A percentile compares a stretch with the other conserved stretches of the same genome.
Evolutionary conservation across 2,888 invertebrate species (phyloP).

Genomic region (Stenodera caucasica): DNA sequence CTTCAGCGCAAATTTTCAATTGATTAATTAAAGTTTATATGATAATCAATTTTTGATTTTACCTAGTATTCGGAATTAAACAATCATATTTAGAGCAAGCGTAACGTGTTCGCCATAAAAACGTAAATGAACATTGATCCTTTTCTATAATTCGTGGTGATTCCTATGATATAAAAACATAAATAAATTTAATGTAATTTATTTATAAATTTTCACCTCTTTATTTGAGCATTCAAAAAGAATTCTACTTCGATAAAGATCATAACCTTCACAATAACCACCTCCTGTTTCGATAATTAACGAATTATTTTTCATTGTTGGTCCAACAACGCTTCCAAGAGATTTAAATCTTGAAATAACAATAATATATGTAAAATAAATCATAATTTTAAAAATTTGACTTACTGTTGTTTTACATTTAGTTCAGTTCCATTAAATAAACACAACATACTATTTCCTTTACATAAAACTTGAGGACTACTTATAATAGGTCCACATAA

Average conservation of each 20-base stretch:
- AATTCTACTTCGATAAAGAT: slow-evolving; percentile 11
- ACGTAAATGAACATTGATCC: slow-evolving; percentile 12
- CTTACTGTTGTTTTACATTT: slow-evolving; percentile 12
- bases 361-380: not conserved
- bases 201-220: too few species aligned
- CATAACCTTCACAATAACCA: slow-evolving; percentile 1
- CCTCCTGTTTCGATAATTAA: slow-evolving; percentile 13
- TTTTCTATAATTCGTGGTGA: slow-evolving; percentile 6
- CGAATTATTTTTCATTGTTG: not conserved
- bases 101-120: slow-evolving; percentile 16
- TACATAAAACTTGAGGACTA: slow-evolving; percentile 6
- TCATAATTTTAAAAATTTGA: too few species aligned
- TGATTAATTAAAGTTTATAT: too few species aligned
- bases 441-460: slow-evolving; percentile 17
- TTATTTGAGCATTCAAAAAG: slow-evolving; percentile 13
- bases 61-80: slow-evolving; percentile 1
- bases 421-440: slow-evolving; percentile 9
- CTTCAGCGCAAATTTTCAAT: not conserved
- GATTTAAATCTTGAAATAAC: slow-evolving; percentile 13
- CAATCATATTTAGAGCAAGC: slow-evolving; percentile 13
- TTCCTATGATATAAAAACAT: too few species aligned
- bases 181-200: too few species aligned
- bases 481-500: slow-evolving; percentile 18
- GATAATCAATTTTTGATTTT: too few species aligned
- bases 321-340: slow-evolving; percentile 9